Percentiles rank a stretch among this genome's conserved stretches.
phyloP scores from a whole-genome alignment of 2,113 vertebrate genomes.

The Reinhardtius hippoglossoides region DNA sequence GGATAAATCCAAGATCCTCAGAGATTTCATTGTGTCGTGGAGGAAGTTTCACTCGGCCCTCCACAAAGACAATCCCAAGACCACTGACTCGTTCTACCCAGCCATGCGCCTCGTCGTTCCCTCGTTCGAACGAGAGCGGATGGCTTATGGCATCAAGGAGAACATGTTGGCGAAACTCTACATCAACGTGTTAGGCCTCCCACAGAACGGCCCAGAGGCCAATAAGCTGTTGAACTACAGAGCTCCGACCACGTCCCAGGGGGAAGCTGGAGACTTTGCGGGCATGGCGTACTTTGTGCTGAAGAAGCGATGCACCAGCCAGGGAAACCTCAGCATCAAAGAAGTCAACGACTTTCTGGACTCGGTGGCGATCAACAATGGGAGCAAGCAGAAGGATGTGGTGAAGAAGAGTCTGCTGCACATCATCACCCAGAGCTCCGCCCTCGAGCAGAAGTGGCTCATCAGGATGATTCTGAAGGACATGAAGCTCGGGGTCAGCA shows the following conservation, averaged over 20 bases:
- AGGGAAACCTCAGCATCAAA: conserved; percentile 87
- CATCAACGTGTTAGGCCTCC: conserved; percentile 91
- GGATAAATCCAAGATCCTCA: conserved; percentile 89
- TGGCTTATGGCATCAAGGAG: conserved; percentile 98
- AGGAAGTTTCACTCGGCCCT: conserved; percentile 91
- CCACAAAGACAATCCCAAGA: conserved; percentile 86
- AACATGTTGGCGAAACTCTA: conserved; percentile 96
- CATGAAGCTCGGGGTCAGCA: conserved; percentile 93
- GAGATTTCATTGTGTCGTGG: conserved; percentile 93
- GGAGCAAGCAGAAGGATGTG: conserved; percentile 86
- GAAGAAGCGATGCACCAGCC: conserved; percentile 89
- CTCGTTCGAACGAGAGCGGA: conserved; percentile 91
- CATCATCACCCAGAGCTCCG: conserved; percentile 92
- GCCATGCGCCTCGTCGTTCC: conserved; percentile 96
- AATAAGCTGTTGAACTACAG: conserved; percentile 93
- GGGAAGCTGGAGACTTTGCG: conserved; percentile 94
- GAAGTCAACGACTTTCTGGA: conserved; percentile 94
- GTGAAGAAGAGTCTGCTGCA: conserved; percentile 91
- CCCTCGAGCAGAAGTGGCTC: conserved; percentile 97
- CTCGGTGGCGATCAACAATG: conserved; percentile 88
- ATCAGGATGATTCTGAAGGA: conserved; percentile 98
- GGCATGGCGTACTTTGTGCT: conserved; percentile 93
- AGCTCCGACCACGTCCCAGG: conserved; percentile 85
- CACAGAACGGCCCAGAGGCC: conserved; percentile 93
- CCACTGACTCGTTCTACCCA: conserved; percentile 94